phyloP scores from a whole-genome alignment of 2,113 vertebrate species.

The Oreochromis spilurus region DNA sequence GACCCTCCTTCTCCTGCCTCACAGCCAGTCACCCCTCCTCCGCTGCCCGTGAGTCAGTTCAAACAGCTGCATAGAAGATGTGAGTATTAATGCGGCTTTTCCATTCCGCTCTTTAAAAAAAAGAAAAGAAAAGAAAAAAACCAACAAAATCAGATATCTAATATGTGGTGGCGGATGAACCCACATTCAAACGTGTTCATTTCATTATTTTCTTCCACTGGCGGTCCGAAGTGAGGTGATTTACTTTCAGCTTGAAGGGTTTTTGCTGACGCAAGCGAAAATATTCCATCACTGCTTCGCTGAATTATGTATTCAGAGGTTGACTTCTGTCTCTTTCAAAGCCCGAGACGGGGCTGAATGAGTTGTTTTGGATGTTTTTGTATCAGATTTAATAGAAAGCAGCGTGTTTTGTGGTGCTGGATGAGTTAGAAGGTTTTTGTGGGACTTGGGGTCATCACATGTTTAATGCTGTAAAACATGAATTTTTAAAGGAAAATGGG shows the following conservation, averaged over 20 bases:
- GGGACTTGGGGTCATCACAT: background rate
- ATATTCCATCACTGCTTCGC: conserved; percentile 23
- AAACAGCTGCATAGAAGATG: conserved; percentile 73
- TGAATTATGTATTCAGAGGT: conserved; percentile 36
- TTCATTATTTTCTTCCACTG: background rate
- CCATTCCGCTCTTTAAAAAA: background rate
- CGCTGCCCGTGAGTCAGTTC: conserved; percentile 55
- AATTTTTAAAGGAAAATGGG: background rate
- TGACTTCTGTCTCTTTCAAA: background rate
- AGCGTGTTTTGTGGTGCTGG: background rate
- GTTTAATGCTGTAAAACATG: background rate
- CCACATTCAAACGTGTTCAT: background rate
- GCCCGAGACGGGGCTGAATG: background rate
- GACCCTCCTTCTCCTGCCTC: conserved; percentile 34
- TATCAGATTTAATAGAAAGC: background rate
- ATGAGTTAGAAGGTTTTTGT: background rate
- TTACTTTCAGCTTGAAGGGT: conserved; percentile 30
- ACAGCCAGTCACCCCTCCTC: conserved; percentile 13
- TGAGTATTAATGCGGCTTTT: conserved; percentile 71
- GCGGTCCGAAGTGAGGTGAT: background rate
- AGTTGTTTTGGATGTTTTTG: background rate
- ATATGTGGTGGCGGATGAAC: background rate
- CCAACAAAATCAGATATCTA: background rate
- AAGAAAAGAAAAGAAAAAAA: fast-evolving
- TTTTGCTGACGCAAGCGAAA: conserved; percentile 63